Conservation (phyloP, 2,888 invertebrate genomes). For the Palloptera scutellata region DNA sequence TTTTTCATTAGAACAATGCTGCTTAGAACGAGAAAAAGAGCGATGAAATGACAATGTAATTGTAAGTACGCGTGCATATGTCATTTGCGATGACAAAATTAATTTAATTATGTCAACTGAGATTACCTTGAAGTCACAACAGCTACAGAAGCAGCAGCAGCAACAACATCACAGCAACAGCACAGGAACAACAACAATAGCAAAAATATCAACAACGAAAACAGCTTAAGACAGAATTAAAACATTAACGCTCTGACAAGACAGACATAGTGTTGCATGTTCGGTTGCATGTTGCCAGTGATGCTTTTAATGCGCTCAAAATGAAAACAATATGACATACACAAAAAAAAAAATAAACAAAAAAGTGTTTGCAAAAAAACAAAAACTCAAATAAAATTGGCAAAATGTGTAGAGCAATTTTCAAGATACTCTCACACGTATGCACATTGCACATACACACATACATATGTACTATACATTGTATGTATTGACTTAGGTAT, state of each 20-base stretch:
- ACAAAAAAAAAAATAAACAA: not conserved
- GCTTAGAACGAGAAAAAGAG: conserved; percentile 5
- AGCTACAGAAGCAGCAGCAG: not conserved
- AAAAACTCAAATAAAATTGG: not conserved
- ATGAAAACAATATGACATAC: not conserved
- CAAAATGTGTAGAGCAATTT: not conserved
- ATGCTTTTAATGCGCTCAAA: conserved; percentile 12
- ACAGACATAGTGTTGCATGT: conserved; percentile 38
- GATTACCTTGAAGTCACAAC: conserved; percentile 55
- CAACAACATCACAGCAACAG: conserved; percentile 23
- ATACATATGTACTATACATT: not conserved
- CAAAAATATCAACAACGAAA: conserved; percentile 24
- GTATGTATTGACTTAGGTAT: not conserved
- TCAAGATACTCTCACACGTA: too few species aligned
- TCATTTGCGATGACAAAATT: conserved; percentile 53
- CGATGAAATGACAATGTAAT: conserved; percentile 44
- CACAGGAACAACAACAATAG: conserved; percentile 5
- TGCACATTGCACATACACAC: not conserved
- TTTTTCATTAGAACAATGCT: not conserved
- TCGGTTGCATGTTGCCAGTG: conserved; percentile 20
- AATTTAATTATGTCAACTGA: conserved; percentile 62
- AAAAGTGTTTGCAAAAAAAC: not conserved
- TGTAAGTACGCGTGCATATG: conserved; percentile 41
- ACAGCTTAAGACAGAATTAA: conserved; percentile 23
- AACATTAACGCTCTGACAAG: conserved; percentile 12